A percentile compares a stretch with the other conserved stretches of the same genome.
These are phyloP conservation scores for Pammene fasciana DNA, from an alignment of 2,888 invertebrate genomes.

Conservation along the genomic window DNA sequence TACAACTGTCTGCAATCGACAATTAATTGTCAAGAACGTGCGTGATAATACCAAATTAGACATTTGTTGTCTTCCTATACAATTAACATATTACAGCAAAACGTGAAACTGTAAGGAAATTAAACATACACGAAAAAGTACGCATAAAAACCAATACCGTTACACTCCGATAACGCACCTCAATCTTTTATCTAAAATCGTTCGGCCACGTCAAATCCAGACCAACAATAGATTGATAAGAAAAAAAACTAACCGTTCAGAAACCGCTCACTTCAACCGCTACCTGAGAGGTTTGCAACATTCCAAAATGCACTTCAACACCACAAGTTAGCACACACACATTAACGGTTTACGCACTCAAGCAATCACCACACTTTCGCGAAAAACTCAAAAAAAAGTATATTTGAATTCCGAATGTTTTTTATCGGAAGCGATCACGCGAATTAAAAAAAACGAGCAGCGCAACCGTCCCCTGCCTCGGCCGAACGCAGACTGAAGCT, in stretches of 20 bases:
- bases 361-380: constrained; percentile 62
- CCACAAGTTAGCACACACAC: constrained; percentile 50
- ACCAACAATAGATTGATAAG: constrained; percentile 58
- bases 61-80: constrained; percentile 25
- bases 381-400: constrained; percentile 59
- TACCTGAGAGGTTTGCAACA: constrained; percentile 67
- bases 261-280: constrained; percentile 64
- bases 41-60: constrained; percentile 27
- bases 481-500: constrained; percentile 64
- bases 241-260: constrained; percentile 65
- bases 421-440: constrained; percentile 74
- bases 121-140: constrained; percentile 15
- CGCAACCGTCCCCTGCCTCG: constrained; percentile 51
- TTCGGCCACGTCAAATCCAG: constrained; percentile 52
- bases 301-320: constrained; percentile 64
- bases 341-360: constrained; percentile 58
- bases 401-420: constrained; percentile 63
- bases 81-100: constrained; percentile 10
- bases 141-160: constrained; percentile 48
- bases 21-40: constrained; percentile 41
- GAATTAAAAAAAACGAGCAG: constrained; percentile 47
- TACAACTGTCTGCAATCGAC: constrained; percentile 48
- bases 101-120: constrained; percentile 18
- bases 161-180: constrained; percentile 44
- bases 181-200: constrained; percentile 51